Conservation (phyloP, 2,797 vertebrate genomes). For the Cygnus olor region DNA sequence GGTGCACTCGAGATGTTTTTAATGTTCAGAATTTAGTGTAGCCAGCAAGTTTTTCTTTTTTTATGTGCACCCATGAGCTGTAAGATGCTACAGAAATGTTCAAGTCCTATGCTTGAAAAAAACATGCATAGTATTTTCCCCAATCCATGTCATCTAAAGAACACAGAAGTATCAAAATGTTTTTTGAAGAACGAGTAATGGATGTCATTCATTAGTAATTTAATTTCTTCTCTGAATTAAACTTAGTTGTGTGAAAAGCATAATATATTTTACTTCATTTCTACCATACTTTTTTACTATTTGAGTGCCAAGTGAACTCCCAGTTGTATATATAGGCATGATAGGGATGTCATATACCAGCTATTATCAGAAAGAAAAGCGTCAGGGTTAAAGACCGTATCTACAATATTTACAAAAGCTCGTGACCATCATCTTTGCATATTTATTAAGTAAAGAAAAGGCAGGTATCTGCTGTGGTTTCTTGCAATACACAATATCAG, state of each 20-base stretch:
- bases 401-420: not conserved
- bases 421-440: not conserved
- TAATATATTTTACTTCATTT: not conserved
- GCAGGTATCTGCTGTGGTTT: not conserved
- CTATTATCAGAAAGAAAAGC: not conserved
- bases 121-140: not conserved
- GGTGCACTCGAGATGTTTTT: constrained; percentile 9
- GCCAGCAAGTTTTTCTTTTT: constrained; percentile 2
- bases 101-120: not conserved
- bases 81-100: not conserved
- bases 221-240: constrained; percentile 45
- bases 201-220: constrained; percentile 41
- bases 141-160: not conserved
- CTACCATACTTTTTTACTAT: not conserved
- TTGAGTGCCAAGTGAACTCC: not conserved
- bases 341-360: not conserved
- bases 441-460: not conserved
- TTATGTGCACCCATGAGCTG: not conserved
- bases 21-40: constrained; percentile 28
- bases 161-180: not conserved
- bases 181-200: constrained; percentile 19
- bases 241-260: constrained; percentile 33
- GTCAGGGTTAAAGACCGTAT: accelerated
- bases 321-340: not conserved
- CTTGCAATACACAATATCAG: not conserved